A percentile compares a stretch with the other conserved stretches of the same genome.
Evolutionary conservation across 1,140 invertebrate species (phyloP).

Genomic region (Tetragnatha versicolor): DNA sequence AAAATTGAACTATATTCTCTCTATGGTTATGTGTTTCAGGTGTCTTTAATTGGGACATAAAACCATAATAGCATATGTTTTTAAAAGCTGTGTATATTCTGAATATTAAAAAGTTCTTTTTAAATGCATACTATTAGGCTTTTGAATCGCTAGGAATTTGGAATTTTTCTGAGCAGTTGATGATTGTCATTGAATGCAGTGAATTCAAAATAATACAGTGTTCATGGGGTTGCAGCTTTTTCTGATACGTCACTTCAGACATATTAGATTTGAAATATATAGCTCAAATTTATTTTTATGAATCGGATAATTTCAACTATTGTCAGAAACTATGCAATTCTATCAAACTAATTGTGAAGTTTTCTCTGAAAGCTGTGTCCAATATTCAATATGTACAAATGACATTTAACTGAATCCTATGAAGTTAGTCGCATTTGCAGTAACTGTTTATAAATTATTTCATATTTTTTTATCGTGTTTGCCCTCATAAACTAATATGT

Average conservation of each 20-base stretch:
- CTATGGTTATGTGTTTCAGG: no score
- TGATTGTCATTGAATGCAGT: neutral
- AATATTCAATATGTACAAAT: constrained; percentile 35
- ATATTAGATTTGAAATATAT: constrained; percentile 20
- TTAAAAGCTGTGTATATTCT: neutral
- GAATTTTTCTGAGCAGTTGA: neutral
- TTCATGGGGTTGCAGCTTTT: neutral
- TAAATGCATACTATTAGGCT: neutral
- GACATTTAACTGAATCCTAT: no score
- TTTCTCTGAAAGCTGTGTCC: constrained; percentile 19
- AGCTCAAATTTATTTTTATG: constrained; percentile 40
- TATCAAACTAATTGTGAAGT: constrained; percentile 22
- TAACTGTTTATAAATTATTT: neutral
- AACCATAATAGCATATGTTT: no score
- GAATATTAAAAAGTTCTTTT: neutral
- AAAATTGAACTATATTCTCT: no score
- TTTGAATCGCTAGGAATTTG: neutral
- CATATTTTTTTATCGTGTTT: no score
- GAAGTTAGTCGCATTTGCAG: neutral
- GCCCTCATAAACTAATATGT: no score
- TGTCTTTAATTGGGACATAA: no score
- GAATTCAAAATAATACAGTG: neutral
- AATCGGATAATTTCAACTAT: constrained; percentile 25
- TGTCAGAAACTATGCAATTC: constrained; percentile 37
- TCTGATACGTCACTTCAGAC: no score